Conservation (phyloP, 2,797 vertebrate species). For the Eremophila alpestris region DNA sequence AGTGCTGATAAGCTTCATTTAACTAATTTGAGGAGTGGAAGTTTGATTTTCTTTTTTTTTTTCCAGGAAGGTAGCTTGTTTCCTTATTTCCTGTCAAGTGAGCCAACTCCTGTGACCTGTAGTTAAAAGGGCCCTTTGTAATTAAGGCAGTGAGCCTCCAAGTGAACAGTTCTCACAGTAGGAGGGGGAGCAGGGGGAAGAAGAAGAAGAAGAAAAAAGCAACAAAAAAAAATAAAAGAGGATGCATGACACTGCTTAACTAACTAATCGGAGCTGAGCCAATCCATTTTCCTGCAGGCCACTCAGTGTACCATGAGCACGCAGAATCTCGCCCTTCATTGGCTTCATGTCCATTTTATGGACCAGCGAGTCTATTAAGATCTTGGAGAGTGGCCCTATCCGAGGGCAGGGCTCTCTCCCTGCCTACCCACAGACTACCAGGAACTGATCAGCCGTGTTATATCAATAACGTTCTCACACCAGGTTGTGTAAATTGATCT, state of each 20-base stretch:
- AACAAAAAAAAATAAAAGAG: background rate
- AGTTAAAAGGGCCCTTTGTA: slow-evolving; percentile 83
- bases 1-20: slow-evolving; percentile 82
- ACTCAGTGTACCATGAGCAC: slow-evolving; percentile 18
- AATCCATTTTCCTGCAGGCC: slow-evolving; percentile 63
- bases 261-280: slow-evolving; percentile 70
- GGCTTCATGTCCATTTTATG: slow-evolving; percentile 75
- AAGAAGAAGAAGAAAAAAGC: background rate
- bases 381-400: slow-evolving; percentile 69
- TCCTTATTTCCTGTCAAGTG: slow-evolving; percentile 84
- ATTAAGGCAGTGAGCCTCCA: slow-evolving; percentile 80
- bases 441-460: slow-evolving; percentile 82
- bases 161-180: slow-evolving; percentile 82
- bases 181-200: slow-evolving; percentile 1
- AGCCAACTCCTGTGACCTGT: slow-evolving; percentile 82
- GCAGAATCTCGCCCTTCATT: slow-evolving; percentile 64
- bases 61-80: slow-evolving; percentile 81
- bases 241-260: slow-evolving; percentile 69
- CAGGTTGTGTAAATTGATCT: slow-evolving; percentile 93
- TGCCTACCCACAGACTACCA: slow-evolving; percentile 67
- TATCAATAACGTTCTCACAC: slow-evolving; percentile 89
- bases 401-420: slow-evolving; percentile 31
- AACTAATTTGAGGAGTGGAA: slow-evolving; percentile 82
- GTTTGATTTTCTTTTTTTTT: slow-evolving; percentile 61
- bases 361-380: slow-evolving; percentile 79